phyloP scores from a whole-genome alignment of 2,113 vertebrate genomes.

The Trogon melanurus region DNA sequence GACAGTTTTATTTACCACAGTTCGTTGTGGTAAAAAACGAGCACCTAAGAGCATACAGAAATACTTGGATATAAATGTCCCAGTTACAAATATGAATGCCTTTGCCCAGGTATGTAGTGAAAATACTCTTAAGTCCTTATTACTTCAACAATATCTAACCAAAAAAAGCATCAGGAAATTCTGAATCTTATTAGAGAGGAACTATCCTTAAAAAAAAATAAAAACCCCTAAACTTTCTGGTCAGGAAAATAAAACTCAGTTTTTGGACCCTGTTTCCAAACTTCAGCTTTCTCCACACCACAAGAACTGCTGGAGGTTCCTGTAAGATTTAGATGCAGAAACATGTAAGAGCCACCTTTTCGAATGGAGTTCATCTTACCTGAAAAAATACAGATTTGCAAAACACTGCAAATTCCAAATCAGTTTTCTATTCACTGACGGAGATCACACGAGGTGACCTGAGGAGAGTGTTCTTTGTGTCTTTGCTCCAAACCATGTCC shows the following conservation, averaged over 20 bases:
- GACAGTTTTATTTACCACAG: background rate
- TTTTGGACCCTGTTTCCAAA: background rate
- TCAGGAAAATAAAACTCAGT: background rate
- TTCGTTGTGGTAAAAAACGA: background rate
- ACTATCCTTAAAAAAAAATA: background rate
- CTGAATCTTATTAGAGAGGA: background rate
- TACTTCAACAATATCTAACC: background rate
- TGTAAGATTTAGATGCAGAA: background rate
- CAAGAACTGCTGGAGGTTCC: background rate
- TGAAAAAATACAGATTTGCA: background rate
- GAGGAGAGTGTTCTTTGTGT: background rate
- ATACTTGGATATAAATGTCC: background rate
- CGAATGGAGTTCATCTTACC: background rate
- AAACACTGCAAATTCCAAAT: background rate
- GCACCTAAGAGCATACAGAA: background rate
- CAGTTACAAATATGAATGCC: background rate
- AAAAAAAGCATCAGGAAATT: background rate
- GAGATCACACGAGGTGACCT: background rate
- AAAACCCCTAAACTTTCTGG: background rate
- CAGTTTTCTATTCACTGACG: background rate
- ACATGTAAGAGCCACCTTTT: background rate
- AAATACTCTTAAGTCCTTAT: background rate
- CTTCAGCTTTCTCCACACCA: background rate
- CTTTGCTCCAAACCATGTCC: conserved; percentile 11
- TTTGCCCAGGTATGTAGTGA: background rate